Evolutionary conservation across 2,797 vertebrate species (phyloP).

Genomic region (Acestrorhynchus altus): DNA sequence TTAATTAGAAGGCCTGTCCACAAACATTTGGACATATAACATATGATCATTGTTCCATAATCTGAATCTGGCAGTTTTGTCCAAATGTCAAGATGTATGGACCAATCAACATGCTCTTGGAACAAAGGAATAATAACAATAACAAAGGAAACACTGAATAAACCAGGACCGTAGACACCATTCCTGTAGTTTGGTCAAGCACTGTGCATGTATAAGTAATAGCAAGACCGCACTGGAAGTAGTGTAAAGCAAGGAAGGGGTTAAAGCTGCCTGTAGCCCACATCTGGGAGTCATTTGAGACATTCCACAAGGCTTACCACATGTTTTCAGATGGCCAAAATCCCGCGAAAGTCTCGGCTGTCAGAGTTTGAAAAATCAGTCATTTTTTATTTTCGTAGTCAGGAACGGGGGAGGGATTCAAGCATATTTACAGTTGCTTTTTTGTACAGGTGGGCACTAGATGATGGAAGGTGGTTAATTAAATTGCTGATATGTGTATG

Average conservation of each 20-base stretch:
- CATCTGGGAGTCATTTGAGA: slow-evolving; percentile 87
- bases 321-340: slow-evolving; percentile 87
- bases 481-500: slow-evolving; percentile 44
- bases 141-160: no score
- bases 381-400: slow-evolving; percentile 60
- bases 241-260: slow-evolving; percentile 66
- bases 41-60: no score
- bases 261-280: slow-evolving; percentile 82
- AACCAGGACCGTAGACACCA: neutral
- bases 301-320: slow-evolving; percentile 87
- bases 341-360: slow-evolving; percentile 82
- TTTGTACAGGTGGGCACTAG: slow-evolving; percentile 69
- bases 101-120: no score
- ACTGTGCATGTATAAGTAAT: neutral
- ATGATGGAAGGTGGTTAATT: slow-evolving; percentile 16
- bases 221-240: neutral
- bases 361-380: slow-evolving; percentile 79
- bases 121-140: no score
- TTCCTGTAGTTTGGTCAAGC: neutral
- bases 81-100: no score
- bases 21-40: no score
- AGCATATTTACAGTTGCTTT: slow-evolving; percentile 68
- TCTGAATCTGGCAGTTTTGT: no score
- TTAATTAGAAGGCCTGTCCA: no score
- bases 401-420: slow-evolving; percentile 65